Evolutionary conservation across 2,797 vertebrate species (phyloP), one percentile per base, ranked within the genome.

Genomic region (Tapera naevia): DNA sequence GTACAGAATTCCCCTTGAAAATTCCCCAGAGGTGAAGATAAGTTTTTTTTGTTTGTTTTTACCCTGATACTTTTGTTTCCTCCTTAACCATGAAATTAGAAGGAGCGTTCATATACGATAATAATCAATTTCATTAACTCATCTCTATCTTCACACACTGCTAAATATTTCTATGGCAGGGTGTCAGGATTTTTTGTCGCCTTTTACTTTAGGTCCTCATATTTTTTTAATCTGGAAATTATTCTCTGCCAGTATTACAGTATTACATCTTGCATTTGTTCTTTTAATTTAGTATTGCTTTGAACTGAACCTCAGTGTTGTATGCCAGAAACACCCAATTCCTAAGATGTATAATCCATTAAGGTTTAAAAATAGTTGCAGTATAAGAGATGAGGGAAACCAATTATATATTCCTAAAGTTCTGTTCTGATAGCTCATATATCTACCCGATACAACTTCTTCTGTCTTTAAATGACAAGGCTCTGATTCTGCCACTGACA

Each of bases 151-250:
- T 78, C 13, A n/a, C 3, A 30, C 2, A 4, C 16, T 17, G 1
- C 37, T 61, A 62, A 78, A 54, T 12, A 23, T 46, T 78, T 74
- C 17, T 62, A 8, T 51, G 32, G 17, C 9, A 48, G 0, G 0
- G 13, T 75, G 64, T 45, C 57, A 50, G 16, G 28, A 10, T 23
- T 72, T 65, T n/a, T 57, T 54, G 17, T 43, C 1, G 0, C 5
- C 22, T 69, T 73, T 50, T 54, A 37, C 5, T 57, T 17, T 8
- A 76, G 37, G 1, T 2, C 1, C 0, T 30, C 14, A 35, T 54
- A 13, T 75, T 58, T 71, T 13, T 33, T 35, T n/a, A 37, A 37
- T 18, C 10, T 70, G 32, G 21, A 71, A 76, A 43, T 46, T 32
- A 15, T 61, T 88, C 41, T 82, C n/a, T 66, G 12, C 15, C 33